Percentiles rank a stretch among this genome's conserved stretches.
Evolutionary conservation across 2,888 invertebrate genomes (phyloP).

Genomic region (Nineta flava): DNA sequence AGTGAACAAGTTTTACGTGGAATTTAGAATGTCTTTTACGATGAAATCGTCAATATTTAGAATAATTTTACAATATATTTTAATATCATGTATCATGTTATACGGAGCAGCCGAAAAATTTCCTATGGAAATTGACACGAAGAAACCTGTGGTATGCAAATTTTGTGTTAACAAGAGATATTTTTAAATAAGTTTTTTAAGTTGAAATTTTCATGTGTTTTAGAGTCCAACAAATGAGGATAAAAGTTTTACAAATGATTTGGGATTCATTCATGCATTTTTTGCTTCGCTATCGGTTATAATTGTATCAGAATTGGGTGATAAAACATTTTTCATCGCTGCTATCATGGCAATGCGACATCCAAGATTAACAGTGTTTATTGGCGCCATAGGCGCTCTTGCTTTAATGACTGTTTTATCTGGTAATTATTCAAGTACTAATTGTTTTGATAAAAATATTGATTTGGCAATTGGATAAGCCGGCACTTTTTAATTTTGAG

Average conservation of each 20-base stretch:
- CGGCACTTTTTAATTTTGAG: neutral
- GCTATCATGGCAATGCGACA: slow-evolving; percentile 99
- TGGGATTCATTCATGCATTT: slow-evolving; percentile 85
- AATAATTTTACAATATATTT: no score
- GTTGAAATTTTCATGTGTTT: neutral
- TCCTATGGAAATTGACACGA: slow-evolving; percentile 16
- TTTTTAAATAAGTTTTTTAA: neutral
- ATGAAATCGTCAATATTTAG: no score
- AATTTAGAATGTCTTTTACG: no score
- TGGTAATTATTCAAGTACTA: slow-evolving; percentile 29
- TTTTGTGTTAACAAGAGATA: neutral
- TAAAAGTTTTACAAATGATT: slow-evolving; percentile 24
- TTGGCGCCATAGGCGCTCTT: slow-evolving; percentile 83
- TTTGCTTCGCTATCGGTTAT: slow-evolving; percentile 91
- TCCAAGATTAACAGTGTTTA: slow-evolving; percentile 78
- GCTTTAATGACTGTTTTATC: slow-evolving; percentile 89
- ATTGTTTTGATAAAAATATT: slow-evolving; percentile 10
- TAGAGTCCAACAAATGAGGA: neutral
- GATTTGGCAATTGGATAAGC: no score
- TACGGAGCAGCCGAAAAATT: slow-evolving; percentile 14
- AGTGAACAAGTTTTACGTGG: no score
- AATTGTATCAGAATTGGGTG: slow-evolving; percentile 92
- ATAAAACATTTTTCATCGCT: slow-evolving; percentile 99
- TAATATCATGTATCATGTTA: slow-evolving; percentile 8
- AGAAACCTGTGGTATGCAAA: slow-evolving; percentile 6